These are phyloP conservation scores for Drosophila falleni DNA, from an alignment of 2,888 invertebrate species.

Conservation along the genomic window DNA sequence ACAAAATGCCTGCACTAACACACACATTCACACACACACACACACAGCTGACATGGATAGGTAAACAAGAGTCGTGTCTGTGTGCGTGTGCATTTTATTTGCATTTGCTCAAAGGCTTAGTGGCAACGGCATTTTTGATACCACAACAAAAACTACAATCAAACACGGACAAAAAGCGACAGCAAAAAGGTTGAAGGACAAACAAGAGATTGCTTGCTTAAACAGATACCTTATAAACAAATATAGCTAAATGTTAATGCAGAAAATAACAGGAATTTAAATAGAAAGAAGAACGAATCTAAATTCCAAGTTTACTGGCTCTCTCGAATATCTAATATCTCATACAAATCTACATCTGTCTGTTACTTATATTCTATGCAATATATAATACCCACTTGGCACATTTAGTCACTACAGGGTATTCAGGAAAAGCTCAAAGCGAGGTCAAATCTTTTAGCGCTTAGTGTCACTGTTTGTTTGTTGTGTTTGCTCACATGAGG, in stretches of 20 bases:
- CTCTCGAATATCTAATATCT: not conserved
- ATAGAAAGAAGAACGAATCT: not conserved
- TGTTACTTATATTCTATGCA: not conserved
- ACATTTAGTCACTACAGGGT: constrained; percentile 1
- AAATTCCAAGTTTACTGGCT: not conserved
- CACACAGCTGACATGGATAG: constrained; percentile 43
- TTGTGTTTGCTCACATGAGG: constrained; percentile 21
- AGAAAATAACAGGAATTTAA: not conserved
- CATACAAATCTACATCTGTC: not conserved
- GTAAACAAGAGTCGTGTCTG: constrained; percentile 44
- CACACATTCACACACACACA: not conserved
- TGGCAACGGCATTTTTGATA: constrained; percentile 66
- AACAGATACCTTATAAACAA: constrained; percentile 1
- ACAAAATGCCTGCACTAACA: constrained; percentile 15
- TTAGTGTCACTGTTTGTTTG: constrained; percentile 63
- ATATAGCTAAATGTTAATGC: too few relatives aligned
- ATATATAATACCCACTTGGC: not conserved
- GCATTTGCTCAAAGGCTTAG: constrained; percentile 68
- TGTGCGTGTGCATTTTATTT: constrained; percentile 60
- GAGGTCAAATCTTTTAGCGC: constrained; percentile 71
- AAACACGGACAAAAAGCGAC: constrained; percentile 24
- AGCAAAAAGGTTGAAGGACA: not conserved
- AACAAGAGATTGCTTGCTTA: not conserved
- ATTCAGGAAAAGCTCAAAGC: constrained; percentile 14
- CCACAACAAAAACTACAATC: constrained; percentile 48